Conservation (phyloP, 2,797 vertebrate species). For the Sitta carolinensis region DNA sequence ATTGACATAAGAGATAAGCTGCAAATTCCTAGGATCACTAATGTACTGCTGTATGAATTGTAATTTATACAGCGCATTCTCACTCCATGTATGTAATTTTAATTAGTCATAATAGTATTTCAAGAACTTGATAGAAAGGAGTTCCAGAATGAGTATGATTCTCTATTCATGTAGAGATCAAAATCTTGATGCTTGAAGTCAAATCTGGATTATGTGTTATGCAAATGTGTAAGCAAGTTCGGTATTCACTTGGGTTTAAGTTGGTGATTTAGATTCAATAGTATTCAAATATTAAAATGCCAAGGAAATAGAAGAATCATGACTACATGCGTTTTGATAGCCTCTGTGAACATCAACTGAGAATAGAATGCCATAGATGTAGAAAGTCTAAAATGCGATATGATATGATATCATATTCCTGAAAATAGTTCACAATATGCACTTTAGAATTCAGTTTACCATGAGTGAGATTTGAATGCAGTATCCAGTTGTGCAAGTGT, state of each 20-base stretch:
- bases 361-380: not conserved
- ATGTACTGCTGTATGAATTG: not conserved
- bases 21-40: not conserved
- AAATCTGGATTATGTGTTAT: not conserved
- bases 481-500: not conserved
- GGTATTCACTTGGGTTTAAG: not conserved
- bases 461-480: not conserved
- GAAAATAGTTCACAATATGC: not conserved
- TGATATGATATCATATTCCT: not conserved
- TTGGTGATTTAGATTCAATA: not conserved
- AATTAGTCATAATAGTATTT: not conserved
- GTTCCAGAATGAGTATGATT: not conserved
- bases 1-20: not conserved
- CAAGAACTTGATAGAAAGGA: not conserved
- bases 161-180: not conserved
- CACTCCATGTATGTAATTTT: not conserved
- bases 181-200: not conserved
- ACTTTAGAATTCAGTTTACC: not conserved
- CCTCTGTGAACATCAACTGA: not conserved
- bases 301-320: not conserved
- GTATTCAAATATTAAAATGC: not conserved
- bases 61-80: not conserved
- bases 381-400: not conserved
- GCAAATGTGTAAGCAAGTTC: not conserved
- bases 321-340: not conserved